phyloP scores from a whole-genome alignment of 2,113 vertebrate genomes.

The Archilochus colubris region DNA sequence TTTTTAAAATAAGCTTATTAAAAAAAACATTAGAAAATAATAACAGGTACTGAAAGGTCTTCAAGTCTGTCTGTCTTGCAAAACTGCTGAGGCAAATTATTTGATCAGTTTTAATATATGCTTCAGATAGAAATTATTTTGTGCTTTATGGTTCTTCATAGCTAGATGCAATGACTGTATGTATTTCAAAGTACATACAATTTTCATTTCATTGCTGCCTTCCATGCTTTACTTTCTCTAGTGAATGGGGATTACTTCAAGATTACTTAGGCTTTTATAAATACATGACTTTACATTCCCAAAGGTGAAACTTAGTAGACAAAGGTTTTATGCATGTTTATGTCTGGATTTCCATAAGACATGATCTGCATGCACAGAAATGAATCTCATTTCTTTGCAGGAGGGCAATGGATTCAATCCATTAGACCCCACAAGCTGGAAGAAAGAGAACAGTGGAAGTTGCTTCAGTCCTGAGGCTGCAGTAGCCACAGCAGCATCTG shows the following conservation, averaged over 20 bases:
- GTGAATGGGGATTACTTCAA: not conserved
- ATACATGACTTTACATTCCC: not conserved
- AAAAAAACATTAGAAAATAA: not conserved
- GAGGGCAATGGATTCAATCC: not conserved
- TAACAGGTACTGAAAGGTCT: not conserved
- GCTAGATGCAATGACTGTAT: not conserved
- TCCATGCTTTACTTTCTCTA: not conserved
- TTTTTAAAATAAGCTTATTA: not conserved
- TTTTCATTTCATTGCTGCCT: not conserved
- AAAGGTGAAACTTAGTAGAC: not conserved
- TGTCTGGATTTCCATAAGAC: not conserved
- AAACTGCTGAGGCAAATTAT: not conserved
- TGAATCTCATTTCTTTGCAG: not conserved
- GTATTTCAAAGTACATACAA: not conserved
- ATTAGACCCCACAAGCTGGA: not conserved
- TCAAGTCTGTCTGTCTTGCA: not conserved
- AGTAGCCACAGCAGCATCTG: not conserved
- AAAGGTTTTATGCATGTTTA: not conserved
- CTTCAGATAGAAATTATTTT: not conserved
- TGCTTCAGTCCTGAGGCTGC: not conserved
- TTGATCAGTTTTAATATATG: not conserved
- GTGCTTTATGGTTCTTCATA: not conserved
- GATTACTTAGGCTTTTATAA: not conserved
- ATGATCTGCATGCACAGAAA: not conserved
- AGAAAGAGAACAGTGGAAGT: not conserved